These are phyloP conservation scores for Diorhabda elongata DNA, from an alignment of 1,140 invertebrate genomes.

Conservation along the genomic window DNA sequence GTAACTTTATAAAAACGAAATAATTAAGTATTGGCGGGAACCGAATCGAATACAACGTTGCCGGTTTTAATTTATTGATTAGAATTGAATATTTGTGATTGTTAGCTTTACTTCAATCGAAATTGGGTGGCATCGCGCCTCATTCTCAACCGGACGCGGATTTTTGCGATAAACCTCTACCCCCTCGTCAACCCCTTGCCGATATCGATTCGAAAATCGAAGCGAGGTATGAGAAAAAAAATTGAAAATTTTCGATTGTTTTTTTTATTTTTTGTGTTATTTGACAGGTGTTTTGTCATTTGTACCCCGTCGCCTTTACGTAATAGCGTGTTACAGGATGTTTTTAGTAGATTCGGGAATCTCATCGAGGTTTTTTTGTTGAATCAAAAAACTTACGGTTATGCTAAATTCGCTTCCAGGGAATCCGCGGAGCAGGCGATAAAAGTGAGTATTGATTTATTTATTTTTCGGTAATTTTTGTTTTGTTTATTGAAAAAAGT, in stretches of 20 bases:
- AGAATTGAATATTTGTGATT: not conserved
- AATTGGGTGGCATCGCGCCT: conserved; percentile 5
- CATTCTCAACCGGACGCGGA: conserved; percentile 2
- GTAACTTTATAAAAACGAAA: too few relatives aligned
- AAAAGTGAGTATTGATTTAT: conserved; percentile 48
- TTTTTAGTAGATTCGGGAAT: conserved; percentile 89
- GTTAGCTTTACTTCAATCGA: conserved; percentile 26
- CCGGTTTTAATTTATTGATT: too few relatives aligned
- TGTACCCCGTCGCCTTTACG: conserved; percentile 77
- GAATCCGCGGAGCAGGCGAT: conserved; percentile 77
- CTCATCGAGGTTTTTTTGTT: conserved; percentile 88
- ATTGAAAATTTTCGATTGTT: too few relatives aligned
- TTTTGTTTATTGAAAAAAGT: not conserved
- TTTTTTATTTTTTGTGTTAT: conserved; percentile 7
- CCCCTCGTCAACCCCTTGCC: conserved; percentile 67
- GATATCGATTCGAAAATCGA: conserved; percentile 66
- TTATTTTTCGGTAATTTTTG: too few relatives aligned
- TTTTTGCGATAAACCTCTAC: conserved; percentile 63
- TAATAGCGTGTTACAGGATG: conserved; percentile 75
- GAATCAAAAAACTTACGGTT: conserved; percentile 85
- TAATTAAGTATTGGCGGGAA: too few relatives aligned
- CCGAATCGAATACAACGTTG: too few relatives aligned
- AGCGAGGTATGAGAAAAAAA: conserved; percentile 49
- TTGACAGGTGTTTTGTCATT: conserved; percentile 65
- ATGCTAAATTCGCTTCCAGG: conserved; percentile 79